phyloP scores from a whole-genome alignment of 2,113 vertebrate genomes.

The Perccottus glenii region DNA sequence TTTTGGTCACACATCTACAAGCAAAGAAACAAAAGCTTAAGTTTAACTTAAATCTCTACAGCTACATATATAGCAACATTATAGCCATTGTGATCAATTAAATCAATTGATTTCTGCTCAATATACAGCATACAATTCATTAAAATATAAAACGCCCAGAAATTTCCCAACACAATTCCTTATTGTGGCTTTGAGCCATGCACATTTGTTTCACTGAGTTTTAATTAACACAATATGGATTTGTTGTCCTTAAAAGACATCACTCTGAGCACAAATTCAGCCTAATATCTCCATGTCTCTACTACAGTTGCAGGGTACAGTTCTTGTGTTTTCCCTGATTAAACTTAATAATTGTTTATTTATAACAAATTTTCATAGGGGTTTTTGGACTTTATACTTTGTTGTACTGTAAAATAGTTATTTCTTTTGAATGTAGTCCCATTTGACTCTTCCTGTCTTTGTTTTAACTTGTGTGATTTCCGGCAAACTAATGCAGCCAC shows the following conservation, averaged over 20 bases:
- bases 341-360: no score
- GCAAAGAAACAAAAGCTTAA: constrained; percentile 56
- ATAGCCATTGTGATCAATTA: background rate
- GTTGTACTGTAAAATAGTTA: constrained; percentile 17
- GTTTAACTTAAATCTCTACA: constrained; percentile 23
- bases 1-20: constrained; percentile 35
- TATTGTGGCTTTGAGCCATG: constrained; percentile 68
- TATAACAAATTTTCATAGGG: no score
- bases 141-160: constrained; percentile 43
- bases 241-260: constrained; percentile 74
- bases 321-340: constrained; percentile 5
- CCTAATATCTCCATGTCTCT: constrained; percentile 69
- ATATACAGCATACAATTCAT: constrained; percentile 52
- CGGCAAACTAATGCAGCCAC: no score
- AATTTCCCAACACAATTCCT: constrained; percentile 64
- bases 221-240: constrained; percentile 78
- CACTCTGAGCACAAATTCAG: constrained; percentile 72
- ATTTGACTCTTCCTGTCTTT: constrained; percentile 9
- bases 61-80: constrained; percentile 20
- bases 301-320: constrained; percentile 39
- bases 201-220: constrained; percentile 69
- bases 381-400: background rate
- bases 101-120: constrained; percentile 35
- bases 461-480: no score
- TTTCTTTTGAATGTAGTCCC: constrained; percentile 6